Percentiles rank a stretch among this genome's conserved stretches.
Conservation (phyloP, 2,888 invertebrate genomes). For the Thyatira batis region DNA sequence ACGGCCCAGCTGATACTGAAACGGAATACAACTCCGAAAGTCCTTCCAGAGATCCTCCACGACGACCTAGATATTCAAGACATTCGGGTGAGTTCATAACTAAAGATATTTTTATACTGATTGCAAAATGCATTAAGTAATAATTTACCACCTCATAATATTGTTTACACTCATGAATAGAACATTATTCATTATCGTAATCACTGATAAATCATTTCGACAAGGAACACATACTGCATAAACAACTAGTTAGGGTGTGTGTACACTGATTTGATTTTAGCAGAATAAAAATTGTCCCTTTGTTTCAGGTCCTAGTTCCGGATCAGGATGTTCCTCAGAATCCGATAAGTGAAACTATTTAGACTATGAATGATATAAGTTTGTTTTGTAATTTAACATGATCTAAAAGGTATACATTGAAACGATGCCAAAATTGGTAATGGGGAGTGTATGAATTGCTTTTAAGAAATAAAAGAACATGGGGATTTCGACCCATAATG, state of each 20-base stretch:
- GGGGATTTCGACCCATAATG: conserved; percentile 17
- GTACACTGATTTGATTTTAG: background rate
- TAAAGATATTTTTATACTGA: background rate
- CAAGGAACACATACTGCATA: too few species aligned
- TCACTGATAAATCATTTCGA: too few species aligned
- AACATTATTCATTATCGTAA: too few species aligned
- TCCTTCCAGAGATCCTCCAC: conserved; percentile 74
- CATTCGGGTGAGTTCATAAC: conserved; percentile 54
- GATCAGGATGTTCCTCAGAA: conserved; percentile 84
- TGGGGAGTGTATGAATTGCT: conserved; percentile 29
- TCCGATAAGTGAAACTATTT: conserved; percentile 71
- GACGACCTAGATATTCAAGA: conserved; percentile 68
- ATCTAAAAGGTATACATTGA: conserved; percentile 33
- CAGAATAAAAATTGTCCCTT: conserved; percentile 30
- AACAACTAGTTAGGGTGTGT: background rate
- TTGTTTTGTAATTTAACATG: conserved; percentile 30
- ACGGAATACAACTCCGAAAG: conserved; percentile 86
- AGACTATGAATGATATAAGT: conserved; percentile 31
- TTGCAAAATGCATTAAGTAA: background rate
- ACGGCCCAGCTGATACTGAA: conserved; percentile 79
- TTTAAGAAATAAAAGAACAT: conserved; percentile 29
- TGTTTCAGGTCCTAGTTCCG: conserved; percentile 81
- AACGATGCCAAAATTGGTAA: conserved; percentile 35
- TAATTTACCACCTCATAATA: background rate
- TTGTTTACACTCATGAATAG: too few species aligned